A percentile compares a stretch with the other conserved stretches of the same genome.
Conservation (phyloP, 2,888 invertebrate species). For the Caenorhabditis afra region DNA sequence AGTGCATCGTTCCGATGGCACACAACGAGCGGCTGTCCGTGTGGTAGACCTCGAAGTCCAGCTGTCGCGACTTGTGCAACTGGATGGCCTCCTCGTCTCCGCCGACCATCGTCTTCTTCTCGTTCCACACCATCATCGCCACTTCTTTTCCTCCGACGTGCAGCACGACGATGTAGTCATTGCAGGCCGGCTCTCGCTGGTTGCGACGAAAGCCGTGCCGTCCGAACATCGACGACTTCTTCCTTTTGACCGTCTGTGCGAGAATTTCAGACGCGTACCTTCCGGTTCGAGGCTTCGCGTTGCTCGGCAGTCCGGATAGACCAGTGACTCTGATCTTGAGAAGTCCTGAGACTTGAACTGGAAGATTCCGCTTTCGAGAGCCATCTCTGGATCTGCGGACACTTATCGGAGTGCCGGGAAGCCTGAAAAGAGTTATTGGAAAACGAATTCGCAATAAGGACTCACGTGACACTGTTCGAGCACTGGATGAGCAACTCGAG, state of each 20-base stretch:
- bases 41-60: slow-evolving; percentile 57
- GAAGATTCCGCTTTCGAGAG: neutral
- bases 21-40: slow-evolving; percentile 55
- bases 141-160: slow-evolving; percentile 55
- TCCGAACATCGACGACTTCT: slow-evolving; percentile 39
- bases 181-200: slow-evolving; percentile 6
- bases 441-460: neutral
- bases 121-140: slow-evolving; percentile 52
- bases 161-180: slow-evolving; percentile 52
- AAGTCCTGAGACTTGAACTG: slow-evolving; percentile 44
- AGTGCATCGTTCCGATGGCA: slow-evolving; percentile 49
- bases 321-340: slow-evolving; percentile 57
- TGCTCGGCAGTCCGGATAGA: slow-evolving; percentile 18
- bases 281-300: slow-evolving; percentile 19
- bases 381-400: slow-evolving; percentile 22
- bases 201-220: slow-evolving; percentile 26
- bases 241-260: slow-evolving; percentile 27
- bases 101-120: slow-evolving; percentile 54
- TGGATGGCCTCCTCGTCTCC: slow-evolving; percentile 53
- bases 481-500: slow-evolving; percentile 42
- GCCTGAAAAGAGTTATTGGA: neutral
- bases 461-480: slow-evolving; percentile 15
- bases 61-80: slow-evolving; percentile 38
- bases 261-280: slow-evolving; percentile 44
- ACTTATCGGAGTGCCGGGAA: slow-evolving; percentile 19